Base-by-base conservation (phyloP, 1,140 invertebrate genomes). In the Asobara japonica region DNA sequence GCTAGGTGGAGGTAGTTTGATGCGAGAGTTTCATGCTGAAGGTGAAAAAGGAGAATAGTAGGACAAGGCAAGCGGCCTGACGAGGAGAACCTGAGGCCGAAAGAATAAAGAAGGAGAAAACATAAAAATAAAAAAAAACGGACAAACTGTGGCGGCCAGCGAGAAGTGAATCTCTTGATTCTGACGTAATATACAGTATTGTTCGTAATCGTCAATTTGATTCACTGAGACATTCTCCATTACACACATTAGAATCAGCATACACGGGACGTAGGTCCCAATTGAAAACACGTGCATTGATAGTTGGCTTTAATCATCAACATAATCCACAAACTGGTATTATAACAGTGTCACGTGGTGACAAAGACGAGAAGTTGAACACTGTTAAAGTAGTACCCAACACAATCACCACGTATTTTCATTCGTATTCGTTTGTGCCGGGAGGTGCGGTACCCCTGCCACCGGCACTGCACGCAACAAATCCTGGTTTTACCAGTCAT, bases 381-480 rank as follows among this genome's bases (percentile, higher is more conserved):
- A 79, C 78, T 76, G 82, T 80, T 71, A 79, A 83, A 78, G 78
- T 78, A 80, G 78, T 79, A 64, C 65, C 74, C 33, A 79, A 82
- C 78, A 78, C 82, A 79, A 82, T 84, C 86, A 87, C 86, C 82
- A 87, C 86, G 86, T 87, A 86, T 86, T 87, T 87, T 86, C 86
- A 87, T 82, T 87, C 86, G 85, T 87, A 87, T 77, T 85, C 85
- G 79, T 85, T 87, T 71, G 83, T 86, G 81, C 86, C 85, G 85
- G 85, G 85, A 82, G 85, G 83, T 82, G 82, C 80, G 83, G 81
- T 83, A 82, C 80, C 82, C 80, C 79, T 83, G 80, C 81, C 79
- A 74, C 79, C 82, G 80, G 79, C 81, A 71, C 74, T 82, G 71
- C 73, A 82, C 70, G 62, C 69, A 41, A 67, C 36, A 76, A 81